These are phyloP conservation scores for Sinocyclocheilus maitianheensis DNA, from an alignment of 2,113 vertebrate genomes.

Conservation along the genomic window DNA sequence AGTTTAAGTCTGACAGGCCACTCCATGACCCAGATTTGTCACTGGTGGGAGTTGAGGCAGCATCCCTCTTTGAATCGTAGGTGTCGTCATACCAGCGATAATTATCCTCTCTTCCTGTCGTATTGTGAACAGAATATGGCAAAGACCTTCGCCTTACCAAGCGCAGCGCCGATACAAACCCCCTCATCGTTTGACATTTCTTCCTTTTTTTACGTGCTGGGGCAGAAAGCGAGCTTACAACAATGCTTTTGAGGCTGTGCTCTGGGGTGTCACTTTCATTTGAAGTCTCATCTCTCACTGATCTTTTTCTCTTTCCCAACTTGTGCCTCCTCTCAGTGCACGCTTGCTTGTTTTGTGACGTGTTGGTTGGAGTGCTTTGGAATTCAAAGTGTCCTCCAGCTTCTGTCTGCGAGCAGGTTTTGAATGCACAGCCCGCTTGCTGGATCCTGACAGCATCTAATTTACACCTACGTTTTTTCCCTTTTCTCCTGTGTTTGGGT, in stretches of 20 bases:
- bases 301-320: constrained; percentile 66
- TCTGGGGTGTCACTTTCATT: constrained; percentile 67
- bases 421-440: constrained; percentile 60
- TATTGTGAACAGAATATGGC: constrained; percentile 45
- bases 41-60: constrained; percentile 53
- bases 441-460: constrained; percentile 72
- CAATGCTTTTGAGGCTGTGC: constrained; percentile 72
- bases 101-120: constrained; percentile 40
- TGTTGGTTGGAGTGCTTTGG: constrained; percentile 62
- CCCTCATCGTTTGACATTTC: constrained; percentile 63
- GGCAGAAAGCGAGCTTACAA: constrained; percentile 71
- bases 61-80: constrained; percentile 61
- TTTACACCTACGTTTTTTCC: constrained; percentile 76
- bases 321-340: constrained; percentile 60
- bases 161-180: constrained; percentile 49
- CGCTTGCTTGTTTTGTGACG: constrained; percentile 60
- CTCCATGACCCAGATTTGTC: constrained; percentile 57
- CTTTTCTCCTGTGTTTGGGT: constrained; percentile 55
- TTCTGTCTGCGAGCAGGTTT: constrained; percentile 63
- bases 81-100: constrained; percentile 54
- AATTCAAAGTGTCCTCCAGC: constrained; percentile 73
- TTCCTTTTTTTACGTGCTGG: constrained; percentile 68
- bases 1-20: constrained; percentile 60
- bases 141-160: constrained; percentile 60
- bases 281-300: constrained; percentile 65